Conservation (phyloP, 2,113 vertebrate species). For the Gadus macrocephalus region DNA sequence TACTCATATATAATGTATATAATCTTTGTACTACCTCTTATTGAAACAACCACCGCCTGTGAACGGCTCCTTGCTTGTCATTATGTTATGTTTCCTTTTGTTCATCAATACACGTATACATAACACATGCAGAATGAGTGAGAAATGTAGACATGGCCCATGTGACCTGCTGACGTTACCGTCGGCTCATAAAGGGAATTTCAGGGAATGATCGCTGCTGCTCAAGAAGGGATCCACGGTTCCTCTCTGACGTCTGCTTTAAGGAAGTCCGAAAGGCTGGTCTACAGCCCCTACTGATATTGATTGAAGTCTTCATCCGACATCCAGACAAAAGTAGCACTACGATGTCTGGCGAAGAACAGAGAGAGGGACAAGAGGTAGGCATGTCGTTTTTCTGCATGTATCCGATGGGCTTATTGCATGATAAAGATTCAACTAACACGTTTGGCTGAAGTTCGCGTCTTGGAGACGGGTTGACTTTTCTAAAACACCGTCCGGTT, state of each 20-base stretch:
- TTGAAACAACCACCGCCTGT: no score
- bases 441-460: no score
- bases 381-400: neutral
- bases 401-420: no score
- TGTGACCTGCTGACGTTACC: constrained; percentile 67
- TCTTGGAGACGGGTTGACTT: no score
- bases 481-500: no score
- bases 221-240: constrained; percentile 43
- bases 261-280: constrained; percentile 52
- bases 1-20: no score
- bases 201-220: constrained; percentile 43
- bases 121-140: neutral
- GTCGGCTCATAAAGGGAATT: constrained; percentile 38
- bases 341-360: constrained; percentile 52
- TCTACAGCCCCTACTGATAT: constrained; percentile 1
- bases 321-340: constrained; percentile 2
- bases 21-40: no score
- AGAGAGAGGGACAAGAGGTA: constrained; percentile 53
- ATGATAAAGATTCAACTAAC: no score
- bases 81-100: no score
- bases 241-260: constrained; percentile 47
- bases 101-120: no score
- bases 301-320: neutral
- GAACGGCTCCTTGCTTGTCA: no score
- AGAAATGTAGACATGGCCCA: constrained; percentile 35